Conservation (phyloP, 2,113 vertebrate genomes). For the Ctenodactylus gundi region DNA sequence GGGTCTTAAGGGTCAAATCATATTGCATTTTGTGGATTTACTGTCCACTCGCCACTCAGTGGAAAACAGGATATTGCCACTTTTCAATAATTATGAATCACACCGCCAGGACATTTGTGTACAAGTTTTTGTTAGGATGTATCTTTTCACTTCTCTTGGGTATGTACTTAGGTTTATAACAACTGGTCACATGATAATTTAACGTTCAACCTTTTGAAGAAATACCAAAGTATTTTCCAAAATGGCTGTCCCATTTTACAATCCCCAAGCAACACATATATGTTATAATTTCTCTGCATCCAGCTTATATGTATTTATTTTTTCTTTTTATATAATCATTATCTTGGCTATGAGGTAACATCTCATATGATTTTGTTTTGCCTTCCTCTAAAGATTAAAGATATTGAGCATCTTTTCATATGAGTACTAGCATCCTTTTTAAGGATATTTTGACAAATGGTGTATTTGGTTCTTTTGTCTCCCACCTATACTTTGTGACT, state of each 20-base stretch:
- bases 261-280: background rate
- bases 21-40: background rate
- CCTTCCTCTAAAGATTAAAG: conserved; percentile 1
- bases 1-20: background rate
- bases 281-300: background rate
- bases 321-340: background rate
- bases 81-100: background rate
- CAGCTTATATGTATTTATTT: background rate
- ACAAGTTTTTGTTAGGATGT: background rate
- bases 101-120: background rate
- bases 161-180: background rate
- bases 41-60: background rate
- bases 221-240: background rate
- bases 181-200: background rate
- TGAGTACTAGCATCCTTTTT: background rate
- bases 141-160: background rate
- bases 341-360: too few species aligned
- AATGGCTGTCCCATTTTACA: background rate
- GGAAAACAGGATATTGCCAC: background rate
- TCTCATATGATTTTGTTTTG: background rate
- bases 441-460: background rate
- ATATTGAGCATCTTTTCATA: background rate
- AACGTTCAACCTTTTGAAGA: background rate
- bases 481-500: too few species aligned
- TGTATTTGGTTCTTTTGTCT: background rate